phyloP scores from a whole-genome alignment of 2,888 invertebrate genomes.

The Rotaria sp. region DNA sequence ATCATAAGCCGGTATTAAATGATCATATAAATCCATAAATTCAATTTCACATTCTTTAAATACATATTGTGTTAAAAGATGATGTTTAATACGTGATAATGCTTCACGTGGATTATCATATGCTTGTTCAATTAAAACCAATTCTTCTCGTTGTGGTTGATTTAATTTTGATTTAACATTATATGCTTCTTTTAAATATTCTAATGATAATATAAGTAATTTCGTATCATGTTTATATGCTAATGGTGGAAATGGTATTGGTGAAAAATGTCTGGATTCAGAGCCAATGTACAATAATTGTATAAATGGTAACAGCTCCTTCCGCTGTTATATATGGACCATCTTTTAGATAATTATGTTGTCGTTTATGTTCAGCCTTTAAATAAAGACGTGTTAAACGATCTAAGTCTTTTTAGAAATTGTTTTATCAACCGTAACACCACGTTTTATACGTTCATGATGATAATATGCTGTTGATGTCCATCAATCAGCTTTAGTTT shows the following conservation, averaged over 20 bases:
- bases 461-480: slow-evolving; percentile 99
- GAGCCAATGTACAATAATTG: slow-evolving; percentile 98
- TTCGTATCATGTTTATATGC: slow-evolving; percentile 99
- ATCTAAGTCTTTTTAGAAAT: slow-evolving; percentile 97
- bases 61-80: slow-evolving; percentile 89
- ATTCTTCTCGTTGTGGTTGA: slow-evolving; percentile 94
- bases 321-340: slow-evolving; percentile 98
- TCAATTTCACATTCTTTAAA: slow-evolving; percentile 99
- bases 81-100: slow-evolving; percentile 94
- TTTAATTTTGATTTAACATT: slow-evolving; percentile 92
- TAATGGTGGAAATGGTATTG: slow-evolving; percentile 96
- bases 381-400: slow-evolving; percentile 76
- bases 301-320: slow-evolving; percentile 98
- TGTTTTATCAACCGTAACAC: slow-evolving; percentile 95
- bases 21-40: slow-evolving; percentile 99
- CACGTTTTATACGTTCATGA: slow-evolving; percentile 89
- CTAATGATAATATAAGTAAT: slow-evolving; percentile 86
- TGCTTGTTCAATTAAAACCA: slow-evolving; percentile 96
- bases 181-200: slow-evolving; percentile 90
- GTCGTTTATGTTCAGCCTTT: slow-evolving; percentile 93
- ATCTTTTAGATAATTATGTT: slow-evolving; percentile 98
- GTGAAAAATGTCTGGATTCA: slow-evolving; percentile 75
- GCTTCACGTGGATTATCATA: slow-evolving; percentile 99
- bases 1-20: slow-evolving; percentile 95
- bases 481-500: slow-evolving; percentile 99